phyloP scores from a whole-genome alignment of 2,113 vertebrate species.

The Rhadina sibilatrix region DNA sequence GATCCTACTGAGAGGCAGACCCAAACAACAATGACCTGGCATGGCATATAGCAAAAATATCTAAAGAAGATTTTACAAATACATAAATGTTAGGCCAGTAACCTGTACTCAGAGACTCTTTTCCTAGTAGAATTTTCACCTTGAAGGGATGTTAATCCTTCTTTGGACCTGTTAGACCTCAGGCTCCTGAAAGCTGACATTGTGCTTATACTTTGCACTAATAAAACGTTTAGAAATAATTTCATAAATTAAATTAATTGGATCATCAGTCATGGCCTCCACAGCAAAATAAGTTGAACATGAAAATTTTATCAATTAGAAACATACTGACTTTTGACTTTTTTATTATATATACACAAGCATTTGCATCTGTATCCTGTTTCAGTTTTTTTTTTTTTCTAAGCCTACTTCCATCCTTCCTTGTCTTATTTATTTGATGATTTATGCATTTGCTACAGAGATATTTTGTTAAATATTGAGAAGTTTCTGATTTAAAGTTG shows the following conservation, averaged over 20 bases:
- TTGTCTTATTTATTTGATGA: not conserved
- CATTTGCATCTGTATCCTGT: not conserved
- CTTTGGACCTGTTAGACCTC: not conserved
- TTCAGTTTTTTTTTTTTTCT: not conserved
- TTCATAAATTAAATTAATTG: not conserved
- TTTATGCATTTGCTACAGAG: not conserved
- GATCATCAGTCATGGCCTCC: not conserved
- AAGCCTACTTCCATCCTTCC: not conserved
- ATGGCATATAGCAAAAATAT: not conserved
- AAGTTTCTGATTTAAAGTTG: not conserved
- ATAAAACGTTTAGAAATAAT: not conserved
- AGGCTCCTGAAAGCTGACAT: not conserved
- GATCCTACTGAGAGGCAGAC: not conserved
- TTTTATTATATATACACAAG: not conserved
- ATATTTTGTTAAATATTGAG: slow-evolving; percentile 32
- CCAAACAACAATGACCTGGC: not conserved
- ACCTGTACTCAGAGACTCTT: not conserved
- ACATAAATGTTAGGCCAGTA: not conserved
- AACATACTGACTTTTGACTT: not conserved
- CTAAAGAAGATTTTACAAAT: not conserved
- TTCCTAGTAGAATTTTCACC: not conserved
- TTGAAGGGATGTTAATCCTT: not conserved
- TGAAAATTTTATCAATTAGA: not conserved
- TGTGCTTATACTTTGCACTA: not conserved
- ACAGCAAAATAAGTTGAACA: not conserved